Conservation (phyloP, 2,888 invertebrate genomes). For the Adelognathus sp. region DNA sequence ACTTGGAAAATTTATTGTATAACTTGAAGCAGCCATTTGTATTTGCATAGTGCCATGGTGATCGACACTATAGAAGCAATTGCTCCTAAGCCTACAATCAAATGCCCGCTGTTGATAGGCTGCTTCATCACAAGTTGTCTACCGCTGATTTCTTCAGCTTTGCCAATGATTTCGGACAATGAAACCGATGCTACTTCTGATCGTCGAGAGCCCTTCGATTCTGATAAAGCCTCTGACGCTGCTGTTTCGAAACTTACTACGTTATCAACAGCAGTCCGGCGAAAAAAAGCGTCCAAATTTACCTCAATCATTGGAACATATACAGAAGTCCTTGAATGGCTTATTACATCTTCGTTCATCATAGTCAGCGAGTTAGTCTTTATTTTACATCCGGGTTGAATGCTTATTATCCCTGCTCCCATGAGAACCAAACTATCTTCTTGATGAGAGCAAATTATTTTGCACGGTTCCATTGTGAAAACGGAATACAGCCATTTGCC, state of each 20-base stretch:
- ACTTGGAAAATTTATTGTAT: too few species aligned
- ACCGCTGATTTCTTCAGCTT: neutral
- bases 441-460: neutral
- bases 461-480: neutral
- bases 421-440: neutral
- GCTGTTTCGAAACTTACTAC: neutral
- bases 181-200: neutral
- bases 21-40: too few species aligned
- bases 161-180: neutral
- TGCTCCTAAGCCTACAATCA: neutral
- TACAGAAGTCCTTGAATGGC: neutral
- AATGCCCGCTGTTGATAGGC: neutral
- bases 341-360: neutral
- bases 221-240: neutral
- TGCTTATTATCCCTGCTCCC: neutral
- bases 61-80: neutral
- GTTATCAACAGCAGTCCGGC: neutral
- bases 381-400: neutral
- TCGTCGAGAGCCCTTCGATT: neutral
- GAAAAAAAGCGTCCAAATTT: neutral
- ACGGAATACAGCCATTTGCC: neutral
- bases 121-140: neutral
- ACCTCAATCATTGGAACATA: neutral
- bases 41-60: too few species aligned
- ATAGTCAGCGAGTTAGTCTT: neutral